Conservation (phyloP, 1,140 invertebrate species). For the Gerris buenoi region DNA sequence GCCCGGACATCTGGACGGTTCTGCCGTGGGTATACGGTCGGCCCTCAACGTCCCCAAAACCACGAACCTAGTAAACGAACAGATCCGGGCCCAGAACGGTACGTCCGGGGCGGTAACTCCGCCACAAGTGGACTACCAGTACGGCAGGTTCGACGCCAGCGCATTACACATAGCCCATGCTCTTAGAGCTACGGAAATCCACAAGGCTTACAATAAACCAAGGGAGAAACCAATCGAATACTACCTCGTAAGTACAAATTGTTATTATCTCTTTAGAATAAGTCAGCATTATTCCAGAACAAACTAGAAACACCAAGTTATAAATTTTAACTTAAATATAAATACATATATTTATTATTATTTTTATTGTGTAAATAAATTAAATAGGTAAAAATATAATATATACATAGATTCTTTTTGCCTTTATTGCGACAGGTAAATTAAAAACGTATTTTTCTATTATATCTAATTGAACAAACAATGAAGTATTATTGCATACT, state of each 20-base stretch:
- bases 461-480: too few relatives aligned
- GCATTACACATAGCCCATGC: conserved; percentile 83
- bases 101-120: conserved; percentile 44
- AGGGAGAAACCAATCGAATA: conserved; percentile 75
- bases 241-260: conserved; percentile 59
- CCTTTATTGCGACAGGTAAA: too few relatives aligned
- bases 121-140: conserved; percentile 39
- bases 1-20: conserved; percentile 76
- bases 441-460: too few relatives aligned
- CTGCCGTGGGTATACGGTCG: conserved; percentile 76
- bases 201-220: conserved; percentile 67
- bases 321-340: too few relatives aligned
- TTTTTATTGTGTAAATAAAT: too few relatives aligned
- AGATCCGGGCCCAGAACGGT: conserved; percentile 63
- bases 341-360: too few relatives aligned
- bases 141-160: conserved; percentile 73
- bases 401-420: too few relatives aligned
- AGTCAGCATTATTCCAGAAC: too few relatives aligned
- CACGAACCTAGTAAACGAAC: conserved; percentile 60
- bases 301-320: too few relatives aligned
- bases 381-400: too few relatives aligned
- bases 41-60: conserved; percentile 76
- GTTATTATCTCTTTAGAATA: background rate
- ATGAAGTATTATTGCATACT: too few relatives aligned
- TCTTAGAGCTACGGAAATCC: conserved; percentile 76